Conservation (phyloP, 2,113 vertebrate species). For the Nanorana parkeri region DNA sequence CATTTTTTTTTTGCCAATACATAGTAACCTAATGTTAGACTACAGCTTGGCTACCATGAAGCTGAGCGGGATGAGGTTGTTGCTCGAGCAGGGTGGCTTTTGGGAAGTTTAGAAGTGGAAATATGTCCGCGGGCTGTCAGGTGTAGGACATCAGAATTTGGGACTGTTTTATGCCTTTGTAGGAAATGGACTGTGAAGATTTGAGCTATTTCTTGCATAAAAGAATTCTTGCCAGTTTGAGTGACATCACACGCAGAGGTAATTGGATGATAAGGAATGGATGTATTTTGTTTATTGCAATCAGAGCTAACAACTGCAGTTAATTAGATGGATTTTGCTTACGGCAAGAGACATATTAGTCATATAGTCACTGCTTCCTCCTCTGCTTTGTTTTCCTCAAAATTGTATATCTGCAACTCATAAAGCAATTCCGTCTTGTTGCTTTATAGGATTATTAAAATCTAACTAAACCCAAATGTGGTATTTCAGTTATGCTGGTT, state of each 20-base stretch:
- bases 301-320: not conserved
- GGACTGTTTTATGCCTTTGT: not conserved
- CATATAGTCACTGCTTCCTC: not conserved
- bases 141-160: not conserved
- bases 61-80: not conserved
- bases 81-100: not conserved
- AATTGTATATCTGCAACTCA: slow-evolving; percentile 10
- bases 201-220: not conserved
- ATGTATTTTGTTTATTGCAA: slow-evolving; percentile 2
- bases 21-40: not conserved
- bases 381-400: not conserved
- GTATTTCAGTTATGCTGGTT: no score
- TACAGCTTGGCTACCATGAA: not conserved
- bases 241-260: not conserved
- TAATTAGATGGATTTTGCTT: slow-evolving; percentile 1
- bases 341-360: not conserved
- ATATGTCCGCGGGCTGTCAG: not conserved
- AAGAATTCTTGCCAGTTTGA: not conserved
- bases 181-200: not conserved
- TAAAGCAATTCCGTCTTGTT: not conserved
- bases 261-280: not conserved
- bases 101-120: not conserved
- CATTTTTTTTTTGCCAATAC: no score
- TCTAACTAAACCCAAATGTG: no score
- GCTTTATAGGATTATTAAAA: not conserved